phyloP scores from a whole-genome alignment of 1,140 invertebrate species.

The Lanistes nyassanus region DNA sequence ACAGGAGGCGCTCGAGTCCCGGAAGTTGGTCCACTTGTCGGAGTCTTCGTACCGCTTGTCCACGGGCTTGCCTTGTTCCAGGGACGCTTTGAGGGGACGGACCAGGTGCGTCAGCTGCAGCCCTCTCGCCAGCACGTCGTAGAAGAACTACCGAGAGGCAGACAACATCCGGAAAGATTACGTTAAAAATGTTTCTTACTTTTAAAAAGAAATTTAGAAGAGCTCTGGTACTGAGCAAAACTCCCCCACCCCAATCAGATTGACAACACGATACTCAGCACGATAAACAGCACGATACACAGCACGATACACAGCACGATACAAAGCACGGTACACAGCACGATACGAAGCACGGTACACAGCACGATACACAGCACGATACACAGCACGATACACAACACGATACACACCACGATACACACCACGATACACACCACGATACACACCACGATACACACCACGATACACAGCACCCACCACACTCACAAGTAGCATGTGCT shows the following conservation, averaged over 20 bases:
- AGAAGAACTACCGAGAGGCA: constrained; percentile 49
- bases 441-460: constrained; percentile 23
- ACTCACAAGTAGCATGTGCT: no score
- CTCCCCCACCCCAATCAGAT: no score
- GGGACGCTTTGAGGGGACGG: constrained; percentile 42
- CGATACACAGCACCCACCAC: constrained; percentile 21
- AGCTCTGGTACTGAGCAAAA: no score
- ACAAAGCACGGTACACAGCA: no score
- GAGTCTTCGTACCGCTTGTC: constrained; percentile 34
- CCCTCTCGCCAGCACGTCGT: constrained; percentile 53
- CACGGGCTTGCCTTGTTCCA: constrained; percentile 32
- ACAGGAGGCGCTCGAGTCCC: constrained; percentile 45
- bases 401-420: neutral
- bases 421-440: constrained; percentile 11
- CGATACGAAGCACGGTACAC: no score
- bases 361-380: constrained; percentile 5
- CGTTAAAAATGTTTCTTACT: no score
- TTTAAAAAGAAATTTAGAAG: no score
- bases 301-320: no score
- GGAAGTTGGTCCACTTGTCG: constrained; percentile 39
- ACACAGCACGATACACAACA: constrained; percentile 9
- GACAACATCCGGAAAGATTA: neutral
- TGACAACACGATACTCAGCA: no score
- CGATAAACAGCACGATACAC: no score
- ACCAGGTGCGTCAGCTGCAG: constrained; percentile 60